Evolutionary conservation across 2,888 invertebrate species (phyloP).

Genomic region (Pimpla rufipes): DNA sequence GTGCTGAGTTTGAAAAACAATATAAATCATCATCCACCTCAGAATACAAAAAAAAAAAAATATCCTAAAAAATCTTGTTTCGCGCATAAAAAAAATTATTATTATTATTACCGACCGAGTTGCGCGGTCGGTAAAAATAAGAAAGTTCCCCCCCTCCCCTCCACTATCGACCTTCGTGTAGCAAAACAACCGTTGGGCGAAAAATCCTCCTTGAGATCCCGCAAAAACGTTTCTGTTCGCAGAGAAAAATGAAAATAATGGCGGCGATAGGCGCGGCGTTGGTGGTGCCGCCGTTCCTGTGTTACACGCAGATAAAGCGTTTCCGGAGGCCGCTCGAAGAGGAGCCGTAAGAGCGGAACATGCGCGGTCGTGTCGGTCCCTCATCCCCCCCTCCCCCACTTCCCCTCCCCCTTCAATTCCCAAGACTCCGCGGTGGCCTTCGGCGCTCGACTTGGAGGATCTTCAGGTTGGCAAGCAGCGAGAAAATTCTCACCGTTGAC

Average conservation of each 20-base stretch:
- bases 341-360: neutral
- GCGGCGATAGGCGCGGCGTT: conserved; percentile 55
- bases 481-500: conserved; percentile 36
- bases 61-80: too few species aligned
- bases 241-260: conserved; percentile 58
- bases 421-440: neutral
- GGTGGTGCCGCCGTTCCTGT: conserved; percentile 58
- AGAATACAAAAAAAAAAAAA: too few species aligned
- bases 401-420: conserved; percentile 12
- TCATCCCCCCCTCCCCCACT: too few species aligned
- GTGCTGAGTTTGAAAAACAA: neutral
- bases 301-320: conserved; percentile 60
- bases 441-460: neutral
- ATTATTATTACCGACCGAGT: too few species aligned
- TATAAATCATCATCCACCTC: too few species aligned
- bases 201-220: neutral
- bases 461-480: neutral
- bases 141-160: too few species aligned
- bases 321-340: conserved; percentile 51
- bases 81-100: too few species aligned
- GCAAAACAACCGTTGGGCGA: too few species aligned
- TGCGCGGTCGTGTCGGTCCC: too few species aligned
- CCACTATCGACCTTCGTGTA: too few species aligned
- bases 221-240: conserved; percentile 12
- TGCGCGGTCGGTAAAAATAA: too few species aligned